phyloP scores from a whole-genome alignment of 2,797 vertebrate genomes.

The Apogon hyalosoma region DNA sequence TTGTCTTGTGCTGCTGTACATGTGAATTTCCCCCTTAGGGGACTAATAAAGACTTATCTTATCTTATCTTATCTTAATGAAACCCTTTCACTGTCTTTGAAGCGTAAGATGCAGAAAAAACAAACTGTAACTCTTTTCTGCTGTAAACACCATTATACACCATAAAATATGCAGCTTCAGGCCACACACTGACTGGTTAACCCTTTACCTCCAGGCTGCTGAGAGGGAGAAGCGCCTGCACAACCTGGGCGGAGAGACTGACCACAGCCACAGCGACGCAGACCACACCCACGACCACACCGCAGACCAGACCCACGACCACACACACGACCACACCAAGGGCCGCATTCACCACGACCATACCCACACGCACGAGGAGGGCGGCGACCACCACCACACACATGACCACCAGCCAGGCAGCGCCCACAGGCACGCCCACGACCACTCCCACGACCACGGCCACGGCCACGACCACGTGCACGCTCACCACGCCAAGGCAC shows the following conservation, averaged over 20 bases:
- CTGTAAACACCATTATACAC: not conserved
- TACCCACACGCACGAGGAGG: slow-evolving; percentile 1
- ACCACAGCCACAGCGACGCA: slow-evolving; percentile 76
- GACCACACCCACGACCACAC: slow-evolving; percentile 17
- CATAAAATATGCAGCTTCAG: not conserved
- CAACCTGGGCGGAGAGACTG: slow-evolving; percentile 59
- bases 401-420: slow-evolving; percentile 58
- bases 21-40: too few species aligned
- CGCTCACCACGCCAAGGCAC: slow-evolving; percentile 72
- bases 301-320: slow-evolving; percentile 40
- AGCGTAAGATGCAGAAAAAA: too few species aligned
- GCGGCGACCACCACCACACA: slow-evolving; percentile 61
- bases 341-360: slow-evolving; percentile 35
- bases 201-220: slow-evolving; percentile 60
- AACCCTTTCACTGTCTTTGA: too few species aligned
- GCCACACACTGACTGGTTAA: not conserved
- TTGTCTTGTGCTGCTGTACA: too few species aligned
- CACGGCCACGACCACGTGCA: slow-evolving; percentile 77
- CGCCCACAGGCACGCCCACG: slow-evolving; percentile 61
- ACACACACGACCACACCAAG: slow-evolving; percentile 69
- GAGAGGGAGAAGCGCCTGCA: slow-evolving; percentile 77
- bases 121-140: too few species aligned
- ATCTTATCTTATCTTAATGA: too few species aligned
- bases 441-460: slow-evolving; percentile 72
- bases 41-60: too few species aligned